Evolutionary conservation across 1,140 invertebrate species (phyloP), one percentile per base, ranked within the genome.

Genomic region (Chironomus tepperi): DNA sequence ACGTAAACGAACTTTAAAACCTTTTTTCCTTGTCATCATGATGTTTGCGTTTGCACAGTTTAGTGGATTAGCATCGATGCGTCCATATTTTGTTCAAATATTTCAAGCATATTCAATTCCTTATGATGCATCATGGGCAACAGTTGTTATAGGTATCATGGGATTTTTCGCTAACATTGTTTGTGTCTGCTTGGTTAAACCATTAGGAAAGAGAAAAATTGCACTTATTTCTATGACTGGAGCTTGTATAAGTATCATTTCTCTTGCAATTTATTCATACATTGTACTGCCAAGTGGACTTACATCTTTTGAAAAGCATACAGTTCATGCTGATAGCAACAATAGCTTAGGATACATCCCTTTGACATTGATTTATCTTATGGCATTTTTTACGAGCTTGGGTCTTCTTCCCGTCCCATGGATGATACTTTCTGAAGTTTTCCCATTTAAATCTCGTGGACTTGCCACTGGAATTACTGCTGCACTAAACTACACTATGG

Each of bases 401-500:
- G 79, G 79, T 1, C 75, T 80, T 24, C 43, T 19, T 1, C 42
- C 76, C 8, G 75, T 79, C n/a, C 85, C 86, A 1, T 85, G 85
- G 84, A 79, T 87, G 73, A 78, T 87, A 73, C 82, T 85, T 78
- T 84, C 85, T 7, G 86, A 87, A 75, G 76, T 80, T 12, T 79
- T 80, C 64, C 85, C 79, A 7, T 77, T 78, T 16, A 78, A 77
- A 77, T 79, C 84, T 73, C 81, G 86, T 15, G 87, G 87, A 3
- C 79, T 83, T 34, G 86, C 88, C 2, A 87, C 86, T 79, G 86
- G 86, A 0, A 76, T 88, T 34, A 84, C 85, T 3, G 85, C 87
- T 1, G 85, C 86, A 7, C 82, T 84, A 43, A 86, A 85, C 76
- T 90, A 89, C 83, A 77, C 86, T 6, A 84, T 86, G 76, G 86